Base-by-base conservation (phyloP, 1,140 invertebrate genomes). In the Archivesica marissinica region DNA sequence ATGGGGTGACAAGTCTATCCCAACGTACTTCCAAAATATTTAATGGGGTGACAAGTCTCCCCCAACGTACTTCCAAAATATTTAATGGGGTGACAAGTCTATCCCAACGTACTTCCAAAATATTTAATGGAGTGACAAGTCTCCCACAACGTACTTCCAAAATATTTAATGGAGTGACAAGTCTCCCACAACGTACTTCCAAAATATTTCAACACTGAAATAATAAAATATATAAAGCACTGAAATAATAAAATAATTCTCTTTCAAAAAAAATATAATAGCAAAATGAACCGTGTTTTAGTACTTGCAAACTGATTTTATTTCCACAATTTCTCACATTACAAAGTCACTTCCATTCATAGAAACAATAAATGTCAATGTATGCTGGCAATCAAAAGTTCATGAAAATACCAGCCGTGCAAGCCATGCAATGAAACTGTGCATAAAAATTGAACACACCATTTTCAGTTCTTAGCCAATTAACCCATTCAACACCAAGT, bases 251-350 rank as follows among this genome's bases (percentile, higher is more conserved):
- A 59, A 59, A 59, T 59, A 59, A 28, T 28, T 28, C 6, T 59
- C 25, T 28, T 28, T 59, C 13, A 28, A 3, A 59, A 23, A 59
- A n/a, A n/a, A n/a, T 59, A 28, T 15, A 52, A 20, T 52, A 23
- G 17, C 17, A 52, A 15, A 28, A 9, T 28, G 9, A 7, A 59
- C n/a, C 9, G 2, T 59, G 23, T 28, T 20, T 1, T 59, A 28
- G 54, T 59, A 59, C 54, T 59, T 28, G 33, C 54, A 28, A 4
- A 28, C 9, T 59, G n/a, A 35, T 33, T 35, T 25, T 64, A 9
- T 64, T 64, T 33, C 59, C 59, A 64, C 59, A 64, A 35, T 35
- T 35, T n/a, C n/a, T n/a, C n/a, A n/a, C n/a, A n/a, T n/a, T n/a
- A n/a, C n/a, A 17, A 64, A 35, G 59, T 6, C 3, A 33, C 2